phyloP scores from a whole-genome alignment of 2,113 vertebrate species.

The Entomyzon cyanotis region DNA sequence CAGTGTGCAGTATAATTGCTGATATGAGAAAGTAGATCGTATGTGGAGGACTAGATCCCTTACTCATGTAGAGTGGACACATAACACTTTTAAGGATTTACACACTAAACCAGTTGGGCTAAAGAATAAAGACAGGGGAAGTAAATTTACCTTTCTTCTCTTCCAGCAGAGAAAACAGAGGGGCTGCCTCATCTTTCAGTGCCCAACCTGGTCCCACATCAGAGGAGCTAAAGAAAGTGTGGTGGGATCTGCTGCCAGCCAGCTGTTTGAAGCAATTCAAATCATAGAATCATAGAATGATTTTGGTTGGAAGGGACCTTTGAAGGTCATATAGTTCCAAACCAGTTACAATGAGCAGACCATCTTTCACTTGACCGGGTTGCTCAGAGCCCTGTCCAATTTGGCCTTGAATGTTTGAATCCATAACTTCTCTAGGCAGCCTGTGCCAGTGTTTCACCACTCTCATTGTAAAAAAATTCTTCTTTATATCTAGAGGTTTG shows the following conservation, averaged over 20 bases:
- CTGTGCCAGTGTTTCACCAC: neutral
- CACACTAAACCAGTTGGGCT: neutral
- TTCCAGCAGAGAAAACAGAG: neutral
- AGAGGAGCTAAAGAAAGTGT: neutral
- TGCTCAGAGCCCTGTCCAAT: neutral
- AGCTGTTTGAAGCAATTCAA: neutral
- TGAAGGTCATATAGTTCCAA: neutral
- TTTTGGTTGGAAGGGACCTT: neutral
- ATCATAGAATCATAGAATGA: neutral
- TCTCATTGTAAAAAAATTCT: neutral
- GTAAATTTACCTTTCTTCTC: neutral
- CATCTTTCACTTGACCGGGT: neutral
- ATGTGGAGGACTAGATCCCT: neutral
- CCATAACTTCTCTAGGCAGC: neutral
- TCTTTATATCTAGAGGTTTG: neutral
- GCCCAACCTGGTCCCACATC: neutral
- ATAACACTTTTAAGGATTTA: neutral
- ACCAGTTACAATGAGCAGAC: fast-evolving
- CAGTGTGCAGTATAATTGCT: neutral
- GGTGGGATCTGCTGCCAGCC: neutral
- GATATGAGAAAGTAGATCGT: neutral
- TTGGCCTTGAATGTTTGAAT: neutral
- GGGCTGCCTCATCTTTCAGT: neutral
- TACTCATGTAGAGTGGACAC: neutral
- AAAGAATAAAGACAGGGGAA: neutral